Evolutionary conservation across 1,140 invertebrate genomes (phyloP).

Genomic region (Teleogryllus occipitalis): DNA sequence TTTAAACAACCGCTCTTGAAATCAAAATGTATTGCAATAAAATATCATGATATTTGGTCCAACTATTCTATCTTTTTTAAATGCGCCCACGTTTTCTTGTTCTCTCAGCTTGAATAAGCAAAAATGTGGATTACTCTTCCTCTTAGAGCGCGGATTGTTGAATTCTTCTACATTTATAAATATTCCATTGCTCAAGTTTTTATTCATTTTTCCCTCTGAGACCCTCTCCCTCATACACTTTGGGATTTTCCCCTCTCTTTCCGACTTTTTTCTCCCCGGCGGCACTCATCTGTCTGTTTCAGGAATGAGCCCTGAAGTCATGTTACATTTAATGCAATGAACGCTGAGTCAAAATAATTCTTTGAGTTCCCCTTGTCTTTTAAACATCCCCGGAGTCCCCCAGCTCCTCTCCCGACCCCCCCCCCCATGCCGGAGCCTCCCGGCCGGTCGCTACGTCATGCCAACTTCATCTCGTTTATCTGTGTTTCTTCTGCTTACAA

Average conservation of each 20-base stretch:
- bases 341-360: conserved; percentile 21
- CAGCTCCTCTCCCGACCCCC: background rate
- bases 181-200: conserved; percentile 17
- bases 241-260: background rate
- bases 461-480: conserved; percentile 19
- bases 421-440: background rate
- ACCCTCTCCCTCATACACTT: background rate
- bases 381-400: background rate
- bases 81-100: too few species aligned
- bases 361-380: conserved; percentile 21
- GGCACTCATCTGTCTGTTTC: conserved; percentile 17
- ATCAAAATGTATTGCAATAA: too few species aligned
- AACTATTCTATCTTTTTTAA: too few species aligned
- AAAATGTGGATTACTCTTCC: too few species aligned
- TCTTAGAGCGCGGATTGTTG: background rate
- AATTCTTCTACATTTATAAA: conserved; percentile 7
- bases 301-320: conserved; percentile 15
- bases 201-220: conserved; percentile 16
- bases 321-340: conserved; percentile 23
- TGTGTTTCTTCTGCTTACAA: conserved; percentile 8
- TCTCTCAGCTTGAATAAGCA: too few species aligned
- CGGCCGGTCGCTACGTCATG: background rate
- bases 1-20: too few species aligned
- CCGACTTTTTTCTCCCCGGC: background rate
- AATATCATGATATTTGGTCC: too few species aligned